Evolutionary conservation across 2,113 vertebrate genomes (phyloP).

Genomic region (Crotalus horridus): DNA sequence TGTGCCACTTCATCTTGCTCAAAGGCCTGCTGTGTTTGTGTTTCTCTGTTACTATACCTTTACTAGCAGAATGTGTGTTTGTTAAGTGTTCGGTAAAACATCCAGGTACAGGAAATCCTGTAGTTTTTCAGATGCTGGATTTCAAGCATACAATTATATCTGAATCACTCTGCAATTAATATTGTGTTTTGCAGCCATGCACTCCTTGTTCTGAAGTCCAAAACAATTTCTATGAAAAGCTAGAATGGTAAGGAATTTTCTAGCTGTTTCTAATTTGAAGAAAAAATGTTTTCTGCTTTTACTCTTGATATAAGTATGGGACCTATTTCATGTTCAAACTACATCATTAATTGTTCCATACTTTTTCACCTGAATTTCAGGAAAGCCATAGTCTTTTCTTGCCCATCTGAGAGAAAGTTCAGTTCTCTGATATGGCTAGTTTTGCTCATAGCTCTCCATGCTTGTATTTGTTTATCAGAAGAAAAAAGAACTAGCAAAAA

Average conservation of each 20-base stretch:
- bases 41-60: not conserved
- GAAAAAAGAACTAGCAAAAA: not conserved
- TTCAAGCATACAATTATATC: not conserved
- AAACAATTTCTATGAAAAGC: not conserved
- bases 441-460: not conserved
- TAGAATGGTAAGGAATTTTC: not conserved
- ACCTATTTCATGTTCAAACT: not conserved
- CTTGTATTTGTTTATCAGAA: not conserved
- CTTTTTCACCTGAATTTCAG: not conserved
- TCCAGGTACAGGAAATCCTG: not conserved
- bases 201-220: not conserved
- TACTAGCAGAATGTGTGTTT: not conserved
- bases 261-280: not conserved
- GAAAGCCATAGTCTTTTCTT: not conserved
- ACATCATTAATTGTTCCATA: not conserved
- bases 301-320: not conserved
- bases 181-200: not conserved
- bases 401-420: not conserved
- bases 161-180: not conserved
- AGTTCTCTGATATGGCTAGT: not conserved
- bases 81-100: not conserved
- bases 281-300: not conserved
- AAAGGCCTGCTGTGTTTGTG: not conserved
- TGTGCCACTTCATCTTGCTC: not conserved
- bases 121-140: not conserved